Evolutionary conservation across 2,797 vertebrate species (phyloP).

Genomic region (Zonotrichia albicollis): DNA sequence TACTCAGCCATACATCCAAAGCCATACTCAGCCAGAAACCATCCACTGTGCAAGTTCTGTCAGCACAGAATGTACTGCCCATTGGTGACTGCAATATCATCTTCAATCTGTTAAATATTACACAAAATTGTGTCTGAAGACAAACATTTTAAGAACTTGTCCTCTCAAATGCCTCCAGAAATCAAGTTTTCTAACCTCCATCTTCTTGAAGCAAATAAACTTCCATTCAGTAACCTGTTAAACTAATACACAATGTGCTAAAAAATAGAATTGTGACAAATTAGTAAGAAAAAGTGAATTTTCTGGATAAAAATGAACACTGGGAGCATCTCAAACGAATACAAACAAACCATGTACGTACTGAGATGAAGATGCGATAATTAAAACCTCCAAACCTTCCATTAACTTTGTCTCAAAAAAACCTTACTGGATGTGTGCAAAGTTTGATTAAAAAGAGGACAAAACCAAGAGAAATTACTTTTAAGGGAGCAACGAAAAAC

Average conservation of each 20-base stretch:
- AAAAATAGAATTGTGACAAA: background rate
- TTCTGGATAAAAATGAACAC: background rate
- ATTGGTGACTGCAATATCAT: background rate
- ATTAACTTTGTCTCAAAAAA: background rate
- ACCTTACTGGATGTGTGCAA: background rate
- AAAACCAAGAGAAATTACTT: background rate
- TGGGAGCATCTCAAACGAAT: background rate
- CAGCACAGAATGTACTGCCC: background rate
- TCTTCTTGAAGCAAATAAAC: background rate
- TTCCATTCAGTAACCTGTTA: background rate
- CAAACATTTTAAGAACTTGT: background rate
- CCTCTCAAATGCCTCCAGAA: background rate
- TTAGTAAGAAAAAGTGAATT: background rate
- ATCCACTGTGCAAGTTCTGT: background rate
- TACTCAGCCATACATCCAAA: background rate
- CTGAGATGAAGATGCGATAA: background rate
- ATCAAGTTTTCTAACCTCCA: background rate
- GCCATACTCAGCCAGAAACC: background rate
- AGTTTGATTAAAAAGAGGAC: background rate
- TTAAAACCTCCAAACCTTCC: background rate
- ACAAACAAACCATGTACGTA: background rate
- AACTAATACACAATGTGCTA: background rate
- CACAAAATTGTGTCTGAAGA: background rate
- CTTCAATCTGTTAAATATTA: background rate
- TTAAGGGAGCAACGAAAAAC: background rate